Percentiles rank a stretch among this genome's conserved stretches.
These are phyloP conservation scores for Odocoileus virginianus DNA, from an alignment of 2,113 vertebrate species.

Conservation along the genomic window DNA sequence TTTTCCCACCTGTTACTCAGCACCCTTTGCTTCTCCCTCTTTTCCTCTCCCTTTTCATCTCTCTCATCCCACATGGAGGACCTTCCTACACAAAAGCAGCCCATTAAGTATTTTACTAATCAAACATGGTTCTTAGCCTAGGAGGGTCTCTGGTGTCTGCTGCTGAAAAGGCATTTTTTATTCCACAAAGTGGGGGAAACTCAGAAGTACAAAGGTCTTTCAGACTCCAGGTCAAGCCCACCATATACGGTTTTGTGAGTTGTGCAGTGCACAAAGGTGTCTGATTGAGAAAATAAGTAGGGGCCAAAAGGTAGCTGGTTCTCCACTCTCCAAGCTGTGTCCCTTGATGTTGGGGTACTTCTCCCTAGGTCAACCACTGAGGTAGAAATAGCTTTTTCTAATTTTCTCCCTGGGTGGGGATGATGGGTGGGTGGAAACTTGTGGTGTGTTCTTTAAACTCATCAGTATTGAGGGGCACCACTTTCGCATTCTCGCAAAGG, in stretches of 20 bases:
- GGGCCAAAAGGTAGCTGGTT: background rate
- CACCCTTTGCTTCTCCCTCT: background rate
- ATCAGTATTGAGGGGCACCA: background rate
- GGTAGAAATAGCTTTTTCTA: background rate
- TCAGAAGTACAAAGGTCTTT: background rate
- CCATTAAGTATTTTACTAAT: background rate
- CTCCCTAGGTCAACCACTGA: background rate
- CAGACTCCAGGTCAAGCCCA: background rate
- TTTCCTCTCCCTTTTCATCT: background rate
- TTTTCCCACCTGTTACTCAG: background rate
- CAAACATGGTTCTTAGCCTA: background rate
- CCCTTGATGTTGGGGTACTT: background rate
- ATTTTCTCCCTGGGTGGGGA: background rate
- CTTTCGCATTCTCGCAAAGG: background rate
- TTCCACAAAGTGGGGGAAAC: background rate
- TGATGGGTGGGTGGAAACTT: rapidly evolving
- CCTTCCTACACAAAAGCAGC: background rate
- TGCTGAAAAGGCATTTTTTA: background rate
- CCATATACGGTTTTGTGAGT: background rate
- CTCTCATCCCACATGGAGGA: background rate
- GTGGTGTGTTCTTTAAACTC: background rate
- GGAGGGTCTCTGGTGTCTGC: background rate
- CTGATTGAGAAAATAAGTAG: background rate
- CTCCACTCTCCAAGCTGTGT: background rate
- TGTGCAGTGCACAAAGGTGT: background rate